These are phyloP conservation scores for Antheraea mylitta DNA, from an alignment of 1,140 invertebrate genomes.

Conservation along the genomic window DNA sequence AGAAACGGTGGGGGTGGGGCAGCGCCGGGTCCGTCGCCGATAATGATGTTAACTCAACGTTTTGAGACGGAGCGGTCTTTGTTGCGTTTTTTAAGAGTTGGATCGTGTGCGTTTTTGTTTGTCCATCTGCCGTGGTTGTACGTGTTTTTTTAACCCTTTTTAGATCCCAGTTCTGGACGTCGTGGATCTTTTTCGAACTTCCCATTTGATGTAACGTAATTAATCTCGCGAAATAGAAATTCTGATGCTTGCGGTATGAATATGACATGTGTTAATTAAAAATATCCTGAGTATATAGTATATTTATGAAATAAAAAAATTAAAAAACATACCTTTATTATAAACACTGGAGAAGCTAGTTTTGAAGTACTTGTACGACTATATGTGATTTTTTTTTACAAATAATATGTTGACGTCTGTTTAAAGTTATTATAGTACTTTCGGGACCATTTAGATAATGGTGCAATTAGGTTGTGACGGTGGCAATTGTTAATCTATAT, in stretches of 20 bases:
- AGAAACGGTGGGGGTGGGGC: slow-evolving; percentile 15
- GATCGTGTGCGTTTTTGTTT: slow-evolving; percentile 11
- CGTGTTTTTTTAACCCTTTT: neutral
- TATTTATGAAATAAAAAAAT: too few species aligned
- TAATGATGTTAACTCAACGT: slow-evolving; percentile 70
- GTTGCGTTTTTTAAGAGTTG: slow-evolving; percentile 55
- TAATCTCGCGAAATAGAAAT: neutral
- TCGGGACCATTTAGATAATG: too few species aligned
- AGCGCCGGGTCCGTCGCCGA: slow-evolving; percentile 35
- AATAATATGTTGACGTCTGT: too few species aligned
- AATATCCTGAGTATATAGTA: too few species aligned
- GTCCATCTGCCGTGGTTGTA: neutral
- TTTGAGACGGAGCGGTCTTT: slow-evolving; percentile 52
- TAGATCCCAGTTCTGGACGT: neutral
- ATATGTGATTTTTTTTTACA: too few species aligned
- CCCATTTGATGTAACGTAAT: neutral
- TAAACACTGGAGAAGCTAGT: too few species aligned
- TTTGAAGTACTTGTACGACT: too few species aligned
- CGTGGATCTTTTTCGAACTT: neutral
- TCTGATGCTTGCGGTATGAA: neutral
- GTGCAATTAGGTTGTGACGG: too few species aligned
- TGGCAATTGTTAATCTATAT: too few species aligned
- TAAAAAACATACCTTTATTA: too few species aligned
- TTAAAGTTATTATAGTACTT: too few species aligned
- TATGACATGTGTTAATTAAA: too few species aligned